These are phyloP conservation scores for Arion vulgaris DNA, from an alignment of 1,140 invertebrate species.

Conservation along the genomic window DNA sequence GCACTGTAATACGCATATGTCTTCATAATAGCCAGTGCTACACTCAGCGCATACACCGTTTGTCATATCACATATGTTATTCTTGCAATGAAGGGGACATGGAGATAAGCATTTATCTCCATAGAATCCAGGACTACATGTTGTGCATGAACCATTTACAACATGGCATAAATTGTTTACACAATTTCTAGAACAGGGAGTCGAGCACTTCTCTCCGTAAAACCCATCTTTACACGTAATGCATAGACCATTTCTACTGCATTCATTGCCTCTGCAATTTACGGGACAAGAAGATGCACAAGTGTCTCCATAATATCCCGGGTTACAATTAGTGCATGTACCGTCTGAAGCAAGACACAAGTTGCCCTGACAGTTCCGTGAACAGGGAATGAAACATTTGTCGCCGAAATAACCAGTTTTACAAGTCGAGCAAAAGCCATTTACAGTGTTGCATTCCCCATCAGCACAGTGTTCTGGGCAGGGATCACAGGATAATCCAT, in stretches of 20 bases:
- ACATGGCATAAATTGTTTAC: not conserved
- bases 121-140: not conserved
- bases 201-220: not conserved
- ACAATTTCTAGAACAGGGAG: not conserved
- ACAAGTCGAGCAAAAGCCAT: not conserved
- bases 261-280: not conserved
- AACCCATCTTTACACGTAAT: not conserved
- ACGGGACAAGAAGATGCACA: not conserved
- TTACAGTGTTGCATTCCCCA: not conserved
- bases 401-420: not conserved
- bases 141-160: not conserved
- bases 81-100: not conserved
- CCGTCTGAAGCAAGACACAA: too few species aligned
- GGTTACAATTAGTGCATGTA: not conserved
- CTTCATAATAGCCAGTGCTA: not conserved
- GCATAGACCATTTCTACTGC: not conserved
- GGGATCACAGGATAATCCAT: not conserved
- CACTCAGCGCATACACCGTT: not conserved
- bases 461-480: not conserved
- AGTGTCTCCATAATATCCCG: not conserved
- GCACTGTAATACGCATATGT: not conserved
- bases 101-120: not conserved
- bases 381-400: not conserved
- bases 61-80: not conserved
- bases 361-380: not conserved